A percentile compares a stretch with the other conserved stretches of the same genome.
Conservation (phyloP, 2,113 vertebrate species). For the Sialia sialis region DNA sequence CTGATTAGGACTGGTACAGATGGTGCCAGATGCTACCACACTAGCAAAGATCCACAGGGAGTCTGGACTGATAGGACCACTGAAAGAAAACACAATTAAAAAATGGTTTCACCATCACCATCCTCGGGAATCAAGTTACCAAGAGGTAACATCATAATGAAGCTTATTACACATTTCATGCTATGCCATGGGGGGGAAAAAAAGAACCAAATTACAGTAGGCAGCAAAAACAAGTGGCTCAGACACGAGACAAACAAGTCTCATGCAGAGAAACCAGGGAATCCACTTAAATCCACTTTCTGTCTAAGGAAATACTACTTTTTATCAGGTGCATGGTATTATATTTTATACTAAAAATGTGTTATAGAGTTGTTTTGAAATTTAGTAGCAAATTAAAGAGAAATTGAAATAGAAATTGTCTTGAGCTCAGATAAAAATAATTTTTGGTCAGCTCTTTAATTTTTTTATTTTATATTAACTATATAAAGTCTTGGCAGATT, state of each 20-base stretch:
- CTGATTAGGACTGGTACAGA: constrained; percentile 71
- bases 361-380: neutral
- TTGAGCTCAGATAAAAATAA: neutral
- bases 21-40: constrained; percentile 74
- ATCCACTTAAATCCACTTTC: neutral
- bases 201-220: neutral
- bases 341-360: neutral
- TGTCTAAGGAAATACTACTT: neutral
- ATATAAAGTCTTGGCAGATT: neutral
- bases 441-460: neutral
- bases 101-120: constrained; percentile 76
- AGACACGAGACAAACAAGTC: neutral
- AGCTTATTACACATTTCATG: neutral
- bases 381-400: neutral
- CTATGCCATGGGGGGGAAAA: neutral
- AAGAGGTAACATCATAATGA: constrained; percentile 58
- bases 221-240: neutral
- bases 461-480: neutral
- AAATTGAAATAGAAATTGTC: neutral
- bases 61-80: constrained; percentile 71
- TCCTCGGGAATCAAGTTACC: constrained; percentile 62
- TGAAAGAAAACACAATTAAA: constrained; percentile 76
- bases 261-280: neutral
- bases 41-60: constrained; percentile 74
- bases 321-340: neutral